Conservation (phyloP, 2,888 invertebrate species). For the Drosophila longiperda region DNA sequence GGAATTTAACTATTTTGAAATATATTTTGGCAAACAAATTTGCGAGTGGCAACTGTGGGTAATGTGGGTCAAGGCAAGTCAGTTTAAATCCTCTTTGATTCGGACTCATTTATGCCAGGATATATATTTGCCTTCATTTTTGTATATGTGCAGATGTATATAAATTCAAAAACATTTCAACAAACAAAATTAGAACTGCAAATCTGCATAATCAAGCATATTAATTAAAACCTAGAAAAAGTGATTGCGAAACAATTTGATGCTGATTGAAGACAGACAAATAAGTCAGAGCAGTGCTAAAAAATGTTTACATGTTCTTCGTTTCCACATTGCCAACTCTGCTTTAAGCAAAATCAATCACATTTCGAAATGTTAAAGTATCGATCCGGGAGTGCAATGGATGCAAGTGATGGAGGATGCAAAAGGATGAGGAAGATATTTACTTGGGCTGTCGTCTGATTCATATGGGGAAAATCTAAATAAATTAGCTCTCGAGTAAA, state of each 20-base stretch:
- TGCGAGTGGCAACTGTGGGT: slow-evolving; percentile 19
- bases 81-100: slow-evolving; percentile 50
- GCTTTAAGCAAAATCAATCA: slow-evolving; percentile 1
- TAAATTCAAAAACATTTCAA: slow-evolving; percentile 24
- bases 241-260: slow-evolving; percentile 5
- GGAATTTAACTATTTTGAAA: slow-evolving; percentile 75
- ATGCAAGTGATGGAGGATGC: slow-evolving; percentile 13
- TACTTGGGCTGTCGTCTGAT: slow-evolving; percentile 37
- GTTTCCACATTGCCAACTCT: background rate
- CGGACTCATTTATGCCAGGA: slow-evolving; percentile 31
- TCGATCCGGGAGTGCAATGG: slow-evolving; percentile 51
- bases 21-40: slow-evolving; percentile 63
- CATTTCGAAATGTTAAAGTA: slow-evolving; percentile 38
- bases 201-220: background rate
- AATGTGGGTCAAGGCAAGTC: slow-evolving; percentile 59
- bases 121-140: slow-evolving; percentile 13
- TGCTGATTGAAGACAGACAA: background rate
- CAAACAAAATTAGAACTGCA: background rate
- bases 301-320: background rate
- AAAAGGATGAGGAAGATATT: background rate
- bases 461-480: slow-evolving; percentile 52
- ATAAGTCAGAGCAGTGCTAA: background rate
- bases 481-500: slow-evolving; percentile 74
- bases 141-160: slow-evolving; percentile 18
- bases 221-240: slow-evolving; percentile 9